These are phyloP conservation scores for Trematocara stigmaticum DNA, from an alignment of 2,113 vertebrate species.

Conservation along the genomic window DNA sequence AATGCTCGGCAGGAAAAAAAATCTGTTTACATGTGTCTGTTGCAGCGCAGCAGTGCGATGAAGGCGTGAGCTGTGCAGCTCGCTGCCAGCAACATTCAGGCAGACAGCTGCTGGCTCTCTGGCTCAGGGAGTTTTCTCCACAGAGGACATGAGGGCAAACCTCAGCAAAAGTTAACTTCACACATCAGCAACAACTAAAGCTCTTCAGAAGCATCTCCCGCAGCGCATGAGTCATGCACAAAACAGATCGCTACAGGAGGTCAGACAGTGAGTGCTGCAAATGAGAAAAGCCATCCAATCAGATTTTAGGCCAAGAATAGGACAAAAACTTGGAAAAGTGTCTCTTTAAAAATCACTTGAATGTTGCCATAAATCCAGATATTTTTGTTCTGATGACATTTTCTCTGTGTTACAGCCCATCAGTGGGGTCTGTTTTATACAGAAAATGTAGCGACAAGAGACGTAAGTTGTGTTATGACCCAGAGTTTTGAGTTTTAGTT, in stretches of 20 bases:
- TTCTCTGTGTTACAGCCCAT: background rate
- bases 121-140: background rate
- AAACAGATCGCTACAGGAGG: background rate
- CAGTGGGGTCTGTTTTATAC: no score
- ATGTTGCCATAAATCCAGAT: background rate
- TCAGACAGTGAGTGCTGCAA: background rate
- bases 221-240: background rate
- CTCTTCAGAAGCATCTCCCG: background rate
- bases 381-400: background rate
- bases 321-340: background rate
- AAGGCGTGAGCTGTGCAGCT: background rate
- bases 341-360: background rate
- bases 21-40: background rate
- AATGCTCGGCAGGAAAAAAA: background rate
- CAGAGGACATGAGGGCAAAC: background rate
- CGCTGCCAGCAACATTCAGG: background rate
- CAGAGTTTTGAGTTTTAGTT: no score
- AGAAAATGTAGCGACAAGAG: accelerated
- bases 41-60: background rate
- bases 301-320: background rate
- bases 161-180: background rate
- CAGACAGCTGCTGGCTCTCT: background rate
- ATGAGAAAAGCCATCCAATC: background rate
- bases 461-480: background rate
- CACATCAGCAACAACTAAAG: background rate